A percentile compares a stretch with the other conserved stretches of the same genome.
Conservation (phyloP, 1,140 invertebrate genomes). For the Pseudomyrmex pallidus region DNA sequence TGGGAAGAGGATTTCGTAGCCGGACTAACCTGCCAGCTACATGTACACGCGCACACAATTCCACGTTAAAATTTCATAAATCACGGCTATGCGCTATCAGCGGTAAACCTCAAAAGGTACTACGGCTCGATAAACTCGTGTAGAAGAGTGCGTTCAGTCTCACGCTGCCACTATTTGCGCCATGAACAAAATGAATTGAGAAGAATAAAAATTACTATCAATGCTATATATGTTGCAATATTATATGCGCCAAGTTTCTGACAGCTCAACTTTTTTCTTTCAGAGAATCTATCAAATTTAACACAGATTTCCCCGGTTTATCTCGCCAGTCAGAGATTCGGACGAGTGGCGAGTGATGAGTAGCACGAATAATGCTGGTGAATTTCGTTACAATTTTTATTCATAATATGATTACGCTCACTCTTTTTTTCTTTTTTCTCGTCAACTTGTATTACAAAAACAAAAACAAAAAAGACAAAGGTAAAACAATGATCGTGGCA, state of each 20-base stretch:
- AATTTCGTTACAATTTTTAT: conserved; percentile 39
- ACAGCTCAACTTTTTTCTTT: conserved; percentile 16
- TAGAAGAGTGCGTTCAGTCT: background rate
- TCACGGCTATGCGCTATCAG: conserved; percentile 40
- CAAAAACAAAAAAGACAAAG: background rate
- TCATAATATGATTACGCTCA: conserved; percentile 16
- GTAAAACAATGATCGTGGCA: conserved; percentile 28
- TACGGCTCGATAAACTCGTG: conserved; percentile 24
- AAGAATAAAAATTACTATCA: conserved; percentile 56
- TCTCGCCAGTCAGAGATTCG: background rate
- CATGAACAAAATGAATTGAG: conserved; percentile 17
- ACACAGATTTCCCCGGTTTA: conserved; percentile 24
- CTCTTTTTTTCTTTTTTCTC: background rate
- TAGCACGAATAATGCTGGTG: background rate
- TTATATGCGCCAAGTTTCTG: background rate
- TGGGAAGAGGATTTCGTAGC: conserved; percentile 45
- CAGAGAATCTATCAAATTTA: conserved; percentile 12
- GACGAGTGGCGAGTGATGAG: background rate
- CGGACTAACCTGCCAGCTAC: conserved; percentile 37
- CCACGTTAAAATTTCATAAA: conserved; percentile 70
- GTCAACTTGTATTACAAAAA: background rate
- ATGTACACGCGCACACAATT: conserved; percentile 17
- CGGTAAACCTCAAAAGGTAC: conserved; percentile 50
- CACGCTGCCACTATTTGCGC: conserved; percentile 38
- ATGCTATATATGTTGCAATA: conserved; percentile 1